A percentile compares a stretch with the other conserved stretches of the same genome.
Evolutionary conservation across 2,113 vertebrate species (phyloP).

Genomic region (Bagarius yarrelli): DNA sequence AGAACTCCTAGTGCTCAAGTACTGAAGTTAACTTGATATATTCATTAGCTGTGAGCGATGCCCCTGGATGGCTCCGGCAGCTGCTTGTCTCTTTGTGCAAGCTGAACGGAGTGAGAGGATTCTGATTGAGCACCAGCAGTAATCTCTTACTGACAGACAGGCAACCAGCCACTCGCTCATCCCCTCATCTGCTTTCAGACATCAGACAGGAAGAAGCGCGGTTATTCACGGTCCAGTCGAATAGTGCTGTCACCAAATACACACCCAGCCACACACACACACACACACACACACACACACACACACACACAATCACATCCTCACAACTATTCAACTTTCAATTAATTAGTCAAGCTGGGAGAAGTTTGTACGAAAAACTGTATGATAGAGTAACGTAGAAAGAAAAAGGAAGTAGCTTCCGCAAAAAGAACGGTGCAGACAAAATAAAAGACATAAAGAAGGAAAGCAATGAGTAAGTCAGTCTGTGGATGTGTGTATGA

Average conservation of each 20-base stretch:
- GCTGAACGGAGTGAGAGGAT: constrained; percentile 34
- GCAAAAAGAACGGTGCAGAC: constrained; percentile 7
- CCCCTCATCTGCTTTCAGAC: constrained; percentile 42
- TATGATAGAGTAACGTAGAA: constrained; percentile 11
- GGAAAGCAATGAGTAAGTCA: background rate
- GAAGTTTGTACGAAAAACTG: background rate
- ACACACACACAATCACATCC: background rate
- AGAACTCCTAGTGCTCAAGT: constrained; percentile 40
- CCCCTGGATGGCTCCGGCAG: constrained; percentile 49
- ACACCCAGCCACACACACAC: background rate
- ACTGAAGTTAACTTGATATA: constrained; percentile 66
- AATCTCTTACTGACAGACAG: constrained; percentile 52
- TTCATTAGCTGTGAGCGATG: constrained; percentile 64
- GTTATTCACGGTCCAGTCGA: constrained; percentile 35
- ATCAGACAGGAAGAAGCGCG: constrained; percentile 30
- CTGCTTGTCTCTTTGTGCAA: constrained; percentile 47
- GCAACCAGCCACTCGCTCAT: constrained; percentile 35
- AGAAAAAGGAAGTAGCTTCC: constrained; percentile 2
- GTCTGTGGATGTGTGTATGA: background rate
- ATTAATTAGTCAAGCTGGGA: constrained; percentile 31
- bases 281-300: constrained; percentile 27
- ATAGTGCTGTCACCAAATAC: constrained; percentile 4
- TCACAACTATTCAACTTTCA: constrained; percentile 25
- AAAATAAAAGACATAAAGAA: constrained; percentile 19
- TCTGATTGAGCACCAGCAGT: constrained; percentile 38